Conservation (phyloP, 2,797 vertebrate genomes). For the Alectoris magna region DNA sequence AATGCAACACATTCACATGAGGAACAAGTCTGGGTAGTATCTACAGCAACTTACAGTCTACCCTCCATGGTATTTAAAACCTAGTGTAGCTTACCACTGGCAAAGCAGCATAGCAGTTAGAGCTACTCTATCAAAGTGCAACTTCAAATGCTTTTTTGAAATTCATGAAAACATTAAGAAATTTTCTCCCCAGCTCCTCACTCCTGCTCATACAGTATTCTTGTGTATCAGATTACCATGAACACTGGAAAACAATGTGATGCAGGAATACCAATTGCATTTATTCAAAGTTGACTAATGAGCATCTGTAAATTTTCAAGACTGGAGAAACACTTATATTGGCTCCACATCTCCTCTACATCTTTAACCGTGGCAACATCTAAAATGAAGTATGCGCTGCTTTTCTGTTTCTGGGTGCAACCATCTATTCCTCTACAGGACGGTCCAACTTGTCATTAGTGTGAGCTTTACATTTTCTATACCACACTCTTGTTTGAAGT, state of each 20-base stretch:
- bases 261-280: background rate
- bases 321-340: background rate
- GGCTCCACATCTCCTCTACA: background rate
- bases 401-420: background rate
- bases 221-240: background rate
- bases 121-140: background rate
- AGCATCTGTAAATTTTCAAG: background rate
- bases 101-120: background rate
- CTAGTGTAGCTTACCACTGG: background rate
- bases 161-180: accelerated
- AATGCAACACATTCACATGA: background rate
- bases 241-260: background rate
- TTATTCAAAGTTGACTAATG: background rate
- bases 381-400: accelerated
- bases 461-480: background rate
- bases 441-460: background rate
- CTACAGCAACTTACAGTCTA: background rate
- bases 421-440: background rate
- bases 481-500: background rate
- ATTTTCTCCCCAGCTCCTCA: accelerated
- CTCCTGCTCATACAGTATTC: background rate
- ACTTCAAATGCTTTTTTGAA: background rate
- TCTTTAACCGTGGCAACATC: background rate
- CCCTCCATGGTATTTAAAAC: background rate
- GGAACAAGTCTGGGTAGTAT: background rate